These are phyloP conservation scores for Alentia gelatinosa DNA, from an alignment of 2,888 invertebrate species.

Conservation along the genomic window DNA sequence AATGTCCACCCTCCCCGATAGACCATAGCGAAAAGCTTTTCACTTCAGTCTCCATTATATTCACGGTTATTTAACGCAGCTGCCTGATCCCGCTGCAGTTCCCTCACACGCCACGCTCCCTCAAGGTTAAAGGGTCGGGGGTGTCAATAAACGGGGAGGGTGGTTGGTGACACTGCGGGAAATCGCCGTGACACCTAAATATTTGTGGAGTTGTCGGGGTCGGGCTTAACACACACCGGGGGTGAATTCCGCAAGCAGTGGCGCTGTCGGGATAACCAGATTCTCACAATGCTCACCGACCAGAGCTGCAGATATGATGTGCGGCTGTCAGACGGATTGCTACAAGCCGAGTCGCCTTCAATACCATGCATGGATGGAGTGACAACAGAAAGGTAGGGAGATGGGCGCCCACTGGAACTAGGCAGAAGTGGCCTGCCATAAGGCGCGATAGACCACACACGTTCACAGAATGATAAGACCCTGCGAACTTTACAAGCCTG, in stretches of 20 bases:
- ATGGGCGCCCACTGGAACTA: no score
- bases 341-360: not conserved
- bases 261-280: not conserved
- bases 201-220: not conserved
- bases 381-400: no score
- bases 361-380: not conserved
- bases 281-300: not conserved
- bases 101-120: not conserved
- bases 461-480: no score
- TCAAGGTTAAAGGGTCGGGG: not conserved
- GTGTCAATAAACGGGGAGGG: not conserved
- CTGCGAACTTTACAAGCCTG: no score
- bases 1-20: not conserved
- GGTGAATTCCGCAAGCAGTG: not conserved
- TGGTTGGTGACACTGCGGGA: no score
- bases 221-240: not conserved
- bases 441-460: no score
- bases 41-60: slow-evolving; percentile 31
- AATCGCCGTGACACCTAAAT: slow-evolving; percentile 22
- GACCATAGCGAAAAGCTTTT: not conserved
- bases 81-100: not conserved
- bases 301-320: not conserved
- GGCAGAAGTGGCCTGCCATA: no score
- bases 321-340: not conserved
- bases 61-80: not conserved